Percentiles rank a stretch among this genome's conserved stretches.
phyloP scores from a whole-genome alignment of 1,140 invertebrate species.

The Diorhabda sublineata region DNA sequence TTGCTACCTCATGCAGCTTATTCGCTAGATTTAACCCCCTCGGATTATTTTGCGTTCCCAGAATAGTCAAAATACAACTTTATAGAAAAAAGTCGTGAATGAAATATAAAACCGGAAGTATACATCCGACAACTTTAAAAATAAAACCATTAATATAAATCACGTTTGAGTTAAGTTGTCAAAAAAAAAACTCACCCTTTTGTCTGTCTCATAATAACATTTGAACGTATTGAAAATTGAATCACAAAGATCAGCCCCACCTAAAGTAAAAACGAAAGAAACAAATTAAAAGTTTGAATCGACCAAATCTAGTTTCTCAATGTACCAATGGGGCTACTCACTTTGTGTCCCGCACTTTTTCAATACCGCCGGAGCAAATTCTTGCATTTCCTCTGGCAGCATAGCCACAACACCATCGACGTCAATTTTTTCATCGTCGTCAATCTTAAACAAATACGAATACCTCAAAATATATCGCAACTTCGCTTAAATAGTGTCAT shows the following conservation, averaged over 20 bases:
- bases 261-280: slow-evolving; percentile 29
- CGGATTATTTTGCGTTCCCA: too few relatives aligned
- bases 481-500: background rate
- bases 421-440: slow-evolving; percentile 44
- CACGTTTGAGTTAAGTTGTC: background rate
- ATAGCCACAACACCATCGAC: slow-evolving; percentile 40
- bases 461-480: background rate
- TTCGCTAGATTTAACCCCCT: too few relatives aligned
- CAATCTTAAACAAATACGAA: slow-evolving; percentile 33
- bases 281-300: background rate
- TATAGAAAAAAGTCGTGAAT: too few relatives aligned
- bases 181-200: background rate
- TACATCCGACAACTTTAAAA: too few relatives aligned
- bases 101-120: too few relatives aligned
- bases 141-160: background rate
- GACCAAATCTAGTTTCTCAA: background rate
- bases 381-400: slow-evolving; percentile 40
- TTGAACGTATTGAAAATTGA: slow-evolving; percentile 25
- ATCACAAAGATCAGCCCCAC: slow-evolving; percentile 39
- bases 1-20: too few relatives aligned
- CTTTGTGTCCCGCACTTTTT: slow-evolving; percentile 39
- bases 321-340: slow-evolving; percentile 26
- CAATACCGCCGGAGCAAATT: slow-evolving; percentile 31
- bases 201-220: slow-evolving; percentile 27
- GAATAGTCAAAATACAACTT: too few relatives aligned